These are phyloP conservation scores for Eulimnadia texana DNA, from an alignment of 1,140 invertebrate species.

Conservation along the genomic window DNA sequence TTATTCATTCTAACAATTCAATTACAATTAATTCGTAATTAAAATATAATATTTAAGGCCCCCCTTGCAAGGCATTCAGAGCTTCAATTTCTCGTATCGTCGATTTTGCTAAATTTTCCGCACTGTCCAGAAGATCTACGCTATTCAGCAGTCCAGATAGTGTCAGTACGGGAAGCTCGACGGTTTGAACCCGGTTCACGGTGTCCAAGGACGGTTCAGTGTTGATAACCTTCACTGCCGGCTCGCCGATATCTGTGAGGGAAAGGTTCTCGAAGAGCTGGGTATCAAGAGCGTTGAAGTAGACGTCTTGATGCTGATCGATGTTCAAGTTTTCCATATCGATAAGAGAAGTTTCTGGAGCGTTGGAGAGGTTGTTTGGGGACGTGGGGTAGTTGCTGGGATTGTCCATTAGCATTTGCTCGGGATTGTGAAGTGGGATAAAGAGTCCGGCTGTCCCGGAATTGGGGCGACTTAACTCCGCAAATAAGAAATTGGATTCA, in stretches of 20 bases:
- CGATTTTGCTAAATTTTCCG: too few species aligned
- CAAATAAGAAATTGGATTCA: too few species aligned
- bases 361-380: neutral
- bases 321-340: constrained; percentile 1
- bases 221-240: neutral
- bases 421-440: too few species aligned
- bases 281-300: neutral
- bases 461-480: too few species aligned
- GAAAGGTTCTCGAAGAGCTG: constrained; percentile 4
- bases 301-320: neutral
- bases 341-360: neutral
- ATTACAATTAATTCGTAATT: too few species aligned
- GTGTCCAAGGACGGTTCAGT: neutral
- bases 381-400: neutral
- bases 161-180: neutral
- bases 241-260: neutral
- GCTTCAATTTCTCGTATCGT: neutral
- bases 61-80: too few species aligned
- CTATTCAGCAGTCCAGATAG: neutral
- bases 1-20: too few species aligned
- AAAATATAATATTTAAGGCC: too few species aligned
- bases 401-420: too few species aligned
- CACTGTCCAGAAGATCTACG: too few species aligned
- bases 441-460: too few species aligned
- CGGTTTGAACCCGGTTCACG: neutral